Base-by-base conservation (phyloP, 2,888 invertebrate species). In the Pammene aurita region DNA sequence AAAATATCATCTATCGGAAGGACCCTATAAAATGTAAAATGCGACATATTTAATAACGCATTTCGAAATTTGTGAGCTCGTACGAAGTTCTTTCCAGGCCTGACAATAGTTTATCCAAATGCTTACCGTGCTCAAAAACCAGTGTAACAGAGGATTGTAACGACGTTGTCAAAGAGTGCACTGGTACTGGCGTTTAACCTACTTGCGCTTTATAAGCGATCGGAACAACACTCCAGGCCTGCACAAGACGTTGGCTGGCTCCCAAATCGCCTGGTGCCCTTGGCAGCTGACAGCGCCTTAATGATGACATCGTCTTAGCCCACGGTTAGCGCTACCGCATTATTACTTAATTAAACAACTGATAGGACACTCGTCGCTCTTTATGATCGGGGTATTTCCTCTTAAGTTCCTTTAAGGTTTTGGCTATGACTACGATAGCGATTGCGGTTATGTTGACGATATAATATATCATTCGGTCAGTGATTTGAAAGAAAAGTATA, bases 181-280 rank as follows among this genome's bases (percentile, higher is more conserved):
- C 7, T 38, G 38, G 7, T 9, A 38, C 38, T 26, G 26, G 26
- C 4, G 38, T 38, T 38, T 11, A 13, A 11, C n/a, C n/a, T n/a
- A 13, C 54, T 7, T 7, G 34, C n/a, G 13, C 34, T 54, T 2
- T n/a, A 7, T 7, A 52, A 26, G 26, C 52, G 26, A 26, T 13
- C 13, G 26, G 54, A 54, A 54, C n/a, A 34, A n/a, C 57, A 13
- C 26, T 55, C 7, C 46, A 60, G 56, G 67, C 56, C 38, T 56
- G 60, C 38, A 42, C 16, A 16, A 52, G 41, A 48, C 66, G 70
- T 73, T 86, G 85, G 85, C 84, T 64, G 64, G 71, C 72, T 74
- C 83, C 85, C 87, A 86, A 86, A 83, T 83, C 76, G 78, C 71
- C 75, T 75, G 72, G 72, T 80, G 81, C 73, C 81, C 81, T 82